These are phyloP conservation scores for Ochropleura plecta DNA, from an alignment of 2,888 invertebrate species.

Conservation along the genomic window DNA sequence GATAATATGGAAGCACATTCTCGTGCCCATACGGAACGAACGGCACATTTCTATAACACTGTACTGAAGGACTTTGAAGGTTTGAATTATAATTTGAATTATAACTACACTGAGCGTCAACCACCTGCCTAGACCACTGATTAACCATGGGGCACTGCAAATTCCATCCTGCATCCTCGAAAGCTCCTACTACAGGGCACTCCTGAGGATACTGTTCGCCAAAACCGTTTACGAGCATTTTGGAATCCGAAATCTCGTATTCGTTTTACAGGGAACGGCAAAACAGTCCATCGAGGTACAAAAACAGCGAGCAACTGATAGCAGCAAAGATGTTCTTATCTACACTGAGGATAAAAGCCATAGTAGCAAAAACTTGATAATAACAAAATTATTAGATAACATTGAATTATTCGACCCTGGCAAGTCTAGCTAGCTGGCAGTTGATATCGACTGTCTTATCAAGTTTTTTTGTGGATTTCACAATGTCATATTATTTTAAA, in stretches of 20 bases:
- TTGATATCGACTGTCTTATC: conserved; percentile 58
- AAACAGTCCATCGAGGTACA: conserved; percentile 86
- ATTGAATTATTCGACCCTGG: conserved; percentile 71
- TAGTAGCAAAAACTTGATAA: conserved; percentile 87
- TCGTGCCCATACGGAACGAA: conserved; percentile 68
- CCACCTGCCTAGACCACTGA: conserved; percentile 78
- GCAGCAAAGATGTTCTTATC: conserved; percentile 86
- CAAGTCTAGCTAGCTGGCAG: conserved; percentile 57
- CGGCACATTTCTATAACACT: conserved; percentile 77
- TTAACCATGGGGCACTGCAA: conserved; percentile 79
- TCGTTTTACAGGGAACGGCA: conserved; percentile 64
- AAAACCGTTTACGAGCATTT: conserved; percentile 80
- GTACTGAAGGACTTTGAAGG: conserved; percentile 73
- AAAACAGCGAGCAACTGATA: conserved; percentile 88
- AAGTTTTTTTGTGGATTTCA: conserved; percentile 37
- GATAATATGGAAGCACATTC: conserved; percentile 72
- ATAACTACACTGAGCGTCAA: conserved; percentile 71
- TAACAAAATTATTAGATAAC: conserved; percentile 83
- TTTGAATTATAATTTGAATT: conserved; percentile 71
- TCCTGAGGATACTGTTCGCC: conserved; percentile 73
- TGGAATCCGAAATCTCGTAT: conserved; percentile 68
- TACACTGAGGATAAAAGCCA: conserved; percentile 78
- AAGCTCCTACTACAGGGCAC: conserved; percentile 77
- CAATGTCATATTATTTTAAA: conserved; percentile 14
- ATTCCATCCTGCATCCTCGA: conserved; percentile 80